Evolutionary conservation across 2,888 invertebrate species (phyloP).

Genomic region (Hipparchia sbordonii): DNA sequence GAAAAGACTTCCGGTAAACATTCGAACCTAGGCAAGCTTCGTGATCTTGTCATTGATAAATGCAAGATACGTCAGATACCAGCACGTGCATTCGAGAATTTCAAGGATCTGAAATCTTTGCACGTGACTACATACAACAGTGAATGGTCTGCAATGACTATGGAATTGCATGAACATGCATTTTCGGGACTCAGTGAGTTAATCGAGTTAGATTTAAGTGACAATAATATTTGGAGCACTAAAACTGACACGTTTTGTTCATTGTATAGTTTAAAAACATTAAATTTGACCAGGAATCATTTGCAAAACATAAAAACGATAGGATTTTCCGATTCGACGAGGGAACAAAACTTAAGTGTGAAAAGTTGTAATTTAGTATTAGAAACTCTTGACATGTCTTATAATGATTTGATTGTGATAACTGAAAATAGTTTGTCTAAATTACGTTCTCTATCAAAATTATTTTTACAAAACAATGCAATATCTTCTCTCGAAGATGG

Average conservation of each 20-base stretch:
- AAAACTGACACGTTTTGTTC: conserved; percentile 89
- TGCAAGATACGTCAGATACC: conserved; percentile 91
- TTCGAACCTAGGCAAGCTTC: conserved; percentile 84
- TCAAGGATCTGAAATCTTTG: conserved; percentile 86
- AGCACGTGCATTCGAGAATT: conserved; percentile 85
- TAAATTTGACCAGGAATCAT: conserved; percentile 90
- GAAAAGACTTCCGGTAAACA: conserved; percentile 77
- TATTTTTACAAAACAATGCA: conserved; percentile 89
- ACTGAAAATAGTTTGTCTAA: conserved; percentile 87
- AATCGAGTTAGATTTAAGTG: conserved; percentile 86
- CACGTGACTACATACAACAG: conserved; percentile 89
- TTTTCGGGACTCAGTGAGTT: conserved; percentile 87
- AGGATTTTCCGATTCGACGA: conserved; percentile 87
- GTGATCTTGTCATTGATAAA: conserved; percentile 87
- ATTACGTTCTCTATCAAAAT: conserved; percentile 85
- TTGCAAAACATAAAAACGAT: conserved; percentile 89
- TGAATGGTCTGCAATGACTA: conserved; percentile 90
- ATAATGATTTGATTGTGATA: conserved; percentile 88
- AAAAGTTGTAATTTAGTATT: conserved; percentile 87
- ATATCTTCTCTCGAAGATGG: conserved; percentile 88
- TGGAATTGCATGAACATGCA: conserved; percentile 88
- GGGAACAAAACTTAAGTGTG: conserved; percentile 80
- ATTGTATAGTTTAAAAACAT: conserved; percentile 85
- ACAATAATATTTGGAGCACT: conserved; percentile 90
- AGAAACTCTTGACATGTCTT: conserved; percentile 87